phyloP scores from a whole-genome alignment of 2,888 invertebrate species.

The Oligia latruncula region DNA sequence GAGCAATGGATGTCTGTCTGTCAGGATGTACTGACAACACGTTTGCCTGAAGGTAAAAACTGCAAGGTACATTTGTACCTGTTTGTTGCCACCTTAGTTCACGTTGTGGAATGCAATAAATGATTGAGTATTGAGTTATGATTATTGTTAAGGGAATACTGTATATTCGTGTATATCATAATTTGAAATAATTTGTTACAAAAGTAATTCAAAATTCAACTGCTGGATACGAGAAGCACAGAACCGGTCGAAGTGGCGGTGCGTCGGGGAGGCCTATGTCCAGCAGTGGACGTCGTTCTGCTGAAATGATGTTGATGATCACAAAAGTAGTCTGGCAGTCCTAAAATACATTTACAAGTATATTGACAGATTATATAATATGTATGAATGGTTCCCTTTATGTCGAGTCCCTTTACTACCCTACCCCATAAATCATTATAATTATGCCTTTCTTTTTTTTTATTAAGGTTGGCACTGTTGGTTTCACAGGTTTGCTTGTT shows the following conservation, averaged over 20 bases:
- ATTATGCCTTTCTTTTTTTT: neutral
- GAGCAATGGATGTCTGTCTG: conserved; percentile 39
- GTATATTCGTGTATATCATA: neutral
- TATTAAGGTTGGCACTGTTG: neutral
- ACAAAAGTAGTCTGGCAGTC: neutral
- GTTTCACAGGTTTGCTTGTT: neutral
- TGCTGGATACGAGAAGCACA: neutral
- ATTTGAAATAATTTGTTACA: neutral
- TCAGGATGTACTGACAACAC: conserved; percentile 5
- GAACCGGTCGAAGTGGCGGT: neutral
- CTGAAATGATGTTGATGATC: neutral
- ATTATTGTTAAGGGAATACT: neutral
- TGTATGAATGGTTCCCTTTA: no score
- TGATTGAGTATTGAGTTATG: no score
- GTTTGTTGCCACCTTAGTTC: neutral
- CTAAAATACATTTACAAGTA: neutral
- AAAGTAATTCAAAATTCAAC: neutral
- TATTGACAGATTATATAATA: neutral
- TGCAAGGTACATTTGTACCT: neutral
- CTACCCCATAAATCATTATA: neutral
- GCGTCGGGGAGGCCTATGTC: neutral
- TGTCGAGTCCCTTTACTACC: no score
- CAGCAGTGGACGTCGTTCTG: neutral
- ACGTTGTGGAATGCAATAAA: neutral
- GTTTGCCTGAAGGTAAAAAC: neutral